Conservation (phyloP, 1,140 invertebrate genomes). For the Drosophila kurseongensis region DNA sequence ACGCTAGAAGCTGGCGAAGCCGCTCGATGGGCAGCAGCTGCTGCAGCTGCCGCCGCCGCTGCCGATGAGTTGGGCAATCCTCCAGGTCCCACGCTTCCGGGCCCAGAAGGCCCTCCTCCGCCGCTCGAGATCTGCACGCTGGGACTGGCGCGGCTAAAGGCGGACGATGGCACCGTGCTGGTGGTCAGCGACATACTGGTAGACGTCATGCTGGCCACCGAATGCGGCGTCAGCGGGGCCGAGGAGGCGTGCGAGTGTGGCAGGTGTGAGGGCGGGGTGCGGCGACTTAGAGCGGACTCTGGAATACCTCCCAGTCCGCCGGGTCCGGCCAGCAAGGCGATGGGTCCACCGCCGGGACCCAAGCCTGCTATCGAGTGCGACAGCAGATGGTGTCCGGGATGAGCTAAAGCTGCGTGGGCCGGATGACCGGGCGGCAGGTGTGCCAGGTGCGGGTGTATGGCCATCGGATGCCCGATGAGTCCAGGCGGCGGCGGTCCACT, state of each 20-base stretch:
- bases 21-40: conserved; percentile 75
- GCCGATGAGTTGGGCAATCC: conserved; percentile 58
- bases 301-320: conserved; percentile 73
- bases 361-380: conserved; percentile 76
- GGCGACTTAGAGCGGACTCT: conserved; percentile 75
- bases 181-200: conserved; percentile 68
- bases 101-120: conserved; percentile 44
- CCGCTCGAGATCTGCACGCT: conserved; percentile 75
- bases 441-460: conserved; percentile 79
- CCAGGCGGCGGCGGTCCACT: conserved; percentile 67
- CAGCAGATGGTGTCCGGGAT: conserved; percentile 77
- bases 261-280: conserved; percentile 76
- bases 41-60: conserved; percentile 63
- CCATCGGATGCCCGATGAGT: conserved; percentile 77
- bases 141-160: conserved; percentile 84
- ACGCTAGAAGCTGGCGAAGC: conserved; percentile 77
- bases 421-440: conserved; percentile 81
- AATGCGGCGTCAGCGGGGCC: conserved; percentile 64
- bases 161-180: conserved; percentile 82
- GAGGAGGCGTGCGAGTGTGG: conserved; percentile 71
- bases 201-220: conserved; percentile 58
- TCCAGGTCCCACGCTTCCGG: conserved; percentile 56
- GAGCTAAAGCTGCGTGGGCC: conserved; percentile 75
- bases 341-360: conserved; percentile 75
- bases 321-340: conserved; percentile 73